phyloP scores from a whole-genome alignment of 2,797 vertebrate genomes.

The Epinephelus awoara region DNA sequence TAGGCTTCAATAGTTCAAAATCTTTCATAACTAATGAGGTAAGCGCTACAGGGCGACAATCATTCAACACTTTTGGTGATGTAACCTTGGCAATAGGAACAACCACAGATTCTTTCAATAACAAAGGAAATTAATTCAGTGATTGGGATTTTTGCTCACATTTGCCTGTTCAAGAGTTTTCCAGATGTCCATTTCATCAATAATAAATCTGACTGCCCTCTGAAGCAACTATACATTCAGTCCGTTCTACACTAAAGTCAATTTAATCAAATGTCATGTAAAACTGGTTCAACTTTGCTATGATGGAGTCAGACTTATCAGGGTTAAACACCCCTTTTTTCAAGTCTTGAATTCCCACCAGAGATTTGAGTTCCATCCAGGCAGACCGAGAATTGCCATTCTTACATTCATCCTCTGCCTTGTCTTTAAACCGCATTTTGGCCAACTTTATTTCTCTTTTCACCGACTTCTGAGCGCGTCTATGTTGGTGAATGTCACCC shows the following conservation, averaged over 20 bases:
- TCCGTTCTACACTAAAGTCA: background rate
- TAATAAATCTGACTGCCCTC: background rate
- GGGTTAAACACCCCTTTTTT: background rate
- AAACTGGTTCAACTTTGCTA: background rate
- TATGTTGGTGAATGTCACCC: background rate
- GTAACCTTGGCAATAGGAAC: too few relatives aligned
- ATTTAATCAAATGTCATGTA: background rate
- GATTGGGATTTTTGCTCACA: background rate
- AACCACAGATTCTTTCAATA: too few relatives aligned
- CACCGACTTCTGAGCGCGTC: background rate
- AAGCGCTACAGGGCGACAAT: too few relatives aligned
- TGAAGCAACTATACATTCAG: background rate
- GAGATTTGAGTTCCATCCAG: slow-evolving; percentile 6
- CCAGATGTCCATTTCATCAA: background rate
- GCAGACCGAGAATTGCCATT: background rate
- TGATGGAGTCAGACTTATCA: too few relatives aligned
- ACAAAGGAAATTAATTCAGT: too few relatives aligned
- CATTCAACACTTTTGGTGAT: too few relatives aligned
- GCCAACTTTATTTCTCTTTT: background rate
- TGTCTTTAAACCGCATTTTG: background rate
- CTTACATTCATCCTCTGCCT: background rate
- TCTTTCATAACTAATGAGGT: too few relatives aligned
- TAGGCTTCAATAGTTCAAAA: too few relatives aligned
- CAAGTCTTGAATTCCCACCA: background rate
- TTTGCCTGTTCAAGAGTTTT: background rate